phyloP scores from a whole-genome alignment of 2,888 invertebrate genomes.

The Dynastes maya region DNA sequence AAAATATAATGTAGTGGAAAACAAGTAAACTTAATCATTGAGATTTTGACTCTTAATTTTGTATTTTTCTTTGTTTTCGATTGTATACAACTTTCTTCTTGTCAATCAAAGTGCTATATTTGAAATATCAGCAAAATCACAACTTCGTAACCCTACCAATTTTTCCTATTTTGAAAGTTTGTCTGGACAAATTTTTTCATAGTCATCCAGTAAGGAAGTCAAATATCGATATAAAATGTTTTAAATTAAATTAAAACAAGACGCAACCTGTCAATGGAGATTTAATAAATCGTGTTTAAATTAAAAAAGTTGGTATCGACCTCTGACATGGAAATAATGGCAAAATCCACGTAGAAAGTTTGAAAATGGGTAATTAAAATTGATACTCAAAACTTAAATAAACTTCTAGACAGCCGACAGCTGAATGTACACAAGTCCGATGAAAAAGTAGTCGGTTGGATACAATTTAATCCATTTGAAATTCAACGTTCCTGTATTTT shows the following conservation, averaged over 20 bases:
- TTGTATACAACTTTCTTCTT: too few species aligned
- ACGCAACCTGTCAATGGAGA: too few species aligned
- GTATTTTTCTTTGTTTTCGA: too few species aligned
- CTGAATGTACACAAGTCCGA: constrained; percentile 1
- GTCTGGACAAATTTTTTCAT: neutral
- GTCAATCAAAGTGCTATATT: too few species aligned
- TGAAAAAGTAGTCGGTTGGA: constrained; percentile 26
- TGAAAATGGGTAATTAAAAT: constrained; percentile 29
- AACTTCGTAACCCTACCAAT: too few species aligned
- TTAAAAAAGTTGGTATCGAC: constrained; percentile 35
- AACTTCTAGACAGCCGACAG: constrained; percentile 8
- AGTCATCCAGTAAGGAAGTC: neutral
- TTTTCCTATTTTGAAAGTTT: too few species aligned
- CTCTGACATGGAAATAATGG: constrained; percentile 7
- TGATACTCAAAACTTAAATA: constrained; percentile 31
- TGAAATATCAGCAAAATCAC: too few species aligned
- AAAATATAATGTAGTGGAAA: neutral
- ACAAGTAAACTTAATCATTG: neutral
- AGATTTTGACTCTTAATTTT: neutral
- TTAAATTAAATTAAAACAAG: too few species aligned
- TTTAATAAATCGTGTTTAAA: constrained; percentile 37
- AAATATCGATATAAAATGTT: neutral
- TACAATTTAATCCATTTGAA: constrained; percentile 32
- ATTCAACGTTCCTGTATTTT: constrained; percentile 10
- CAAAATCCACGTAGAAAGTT: constrained; percentile 24